A percentile compares a stretch with the other conserved stretches of the same genome.
Conservation (phyloP, 2,113 vertebrate species). For the Oryzias woworae region DNA sequence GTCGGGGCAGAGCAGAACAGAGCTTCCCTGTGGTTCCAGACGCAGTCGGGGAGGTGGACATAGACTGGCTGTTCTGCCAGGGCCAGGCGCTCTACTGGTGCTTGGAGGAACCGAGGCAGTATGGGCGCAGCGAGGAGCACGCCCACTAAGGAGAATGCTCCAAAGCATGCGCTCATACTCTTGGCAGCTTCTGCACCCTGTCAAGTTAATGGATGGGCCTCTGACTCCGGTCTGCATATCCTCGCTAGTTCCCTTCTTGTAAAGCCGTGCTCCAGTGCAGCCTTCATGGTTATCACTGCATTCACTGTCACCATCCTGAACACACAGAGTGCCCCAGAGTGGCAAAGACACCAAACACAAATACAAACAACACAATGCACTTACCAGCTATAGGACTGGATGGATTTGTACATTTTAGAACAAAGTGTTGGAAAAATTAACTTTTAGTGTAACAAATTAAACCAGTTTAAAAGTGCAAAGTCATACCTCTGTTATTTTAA, state of each 20-base stretch:
- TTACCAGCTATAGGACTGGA: slow-evolving; percentile 16
- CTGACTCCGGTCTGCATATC: slow-evolving; percentile 69
- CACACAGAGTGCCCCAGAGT: slow-evolving; percentile 33
- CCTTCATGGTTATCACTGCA: slow-evolving; percentile 64
- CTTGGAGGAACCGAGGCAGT: slow-evolving; percentile 44
- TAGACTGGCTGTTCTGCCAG: slow-evolving; percentile 51
- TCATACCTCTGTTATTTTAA: too few species aligned
- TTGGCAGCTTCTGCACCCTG: slow-evolving; percentile 71
- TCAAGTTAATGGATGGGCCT: slow-evolving; percentile 76
- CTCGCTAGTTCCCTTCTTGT: slow-evolving; percentile 68
- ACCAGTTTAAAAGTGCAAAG: neutral
- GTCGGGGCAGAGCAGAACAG: slow-evolving; percentile 34
- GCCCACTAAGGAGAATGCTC: slow-evolving; percentile 60
- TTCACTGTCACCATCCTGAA: slow-evolving; percentile 49
- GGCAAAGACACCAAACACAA: slow-evolving; percentile 21
- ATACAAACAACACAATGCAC: slow-evolving; percentile 35
- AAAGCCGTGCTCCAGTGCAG: slow-evolving; percentile 59
- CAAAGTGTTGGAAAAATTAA: slow-evolving; percentile 3
- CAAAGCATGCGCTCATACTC: slow-evolving; percentile 73
- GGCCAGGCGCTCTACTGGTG: slow-evolving; percentile 43
- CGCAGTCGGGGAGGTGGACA: slow-evolving; percentile 42
- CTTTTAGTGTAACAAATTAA: slow-evolving; percentile 2
- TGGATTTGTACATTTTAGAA: neutral
- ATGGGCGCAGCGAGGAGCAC: slow-evolving; percentile 55
- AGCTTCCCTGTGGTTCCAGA: slow-evolving; percentile 51